phyloP scores from a whole-genome alignment of 2,113 vertebrate genomes.

The Microcebus murinus region DNA sequence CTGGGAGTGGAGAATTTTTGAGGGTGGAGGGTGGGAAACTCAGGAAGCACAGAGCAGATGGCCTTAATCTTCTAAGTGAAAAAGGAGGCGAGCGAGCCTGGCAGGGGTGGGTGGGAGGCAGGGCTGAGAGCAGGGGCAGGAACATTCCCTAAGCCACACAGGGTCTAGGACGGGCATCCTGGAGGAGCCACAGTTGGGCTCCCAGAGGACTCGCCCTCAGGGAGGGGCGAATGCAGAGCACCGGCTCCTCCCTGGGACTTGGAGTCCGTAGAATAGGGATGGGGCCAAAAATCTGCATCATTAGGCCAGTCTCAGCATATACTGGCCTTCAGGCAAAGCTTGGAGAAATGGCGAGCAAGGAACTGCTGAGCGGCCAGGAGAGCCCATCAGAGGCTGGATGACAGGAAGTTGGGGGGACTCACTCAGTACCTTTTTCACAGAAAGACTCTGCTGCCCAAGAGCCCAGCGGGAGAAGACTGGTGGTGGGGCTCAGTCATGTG shows the following conservation, averaged over 20 bases:
- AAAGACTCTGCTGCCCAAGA: not conserved
- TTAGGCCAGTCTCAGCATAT: not conserved
- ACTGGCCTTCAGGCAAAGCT: not conserved
- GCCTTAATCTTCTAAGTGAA: slow-evolving; percentile 32
- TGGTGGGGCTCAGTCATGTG: accelerated
- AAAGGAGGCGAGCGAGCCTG: not conserved
- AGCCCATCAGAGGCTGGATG: not conserved
- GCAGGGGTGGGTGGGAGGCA: not conserved
- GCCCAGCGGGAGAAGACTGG: not conserved
- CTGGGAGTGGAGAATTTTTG: not conserved
- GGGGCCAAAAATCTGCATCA: not conserved
- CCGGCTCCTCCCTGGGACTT: not conserved
- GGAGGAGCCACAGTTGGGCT: not conserved
- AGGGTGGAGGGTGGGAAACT: not conserved
- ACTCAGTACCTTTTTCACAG: not conserved
- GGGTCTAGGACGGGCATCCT: not conserved
- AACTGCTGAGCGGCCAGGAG: not conserved
- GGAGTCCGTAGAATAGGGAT: not conserved
- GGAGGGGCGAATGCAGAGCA: not conserved
- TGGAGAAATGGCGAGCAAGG: not conserved
- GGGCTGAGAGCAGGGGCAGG: not conserved
- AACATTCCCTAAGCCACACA: not conserved
- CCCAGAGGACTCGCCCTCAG: not conserved
- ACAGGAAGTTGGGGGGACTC: accelerated
- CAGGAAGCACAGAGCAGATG: slow-evolving; percentile 30